Percentiles rank a stretch among this genome's conserved stretches.
These are phyloP conservation scores for Romanogobio albipinnatus DNA, from an alignment of 2,113 vertebrate species.

Conservation along the genomic window DNA sequence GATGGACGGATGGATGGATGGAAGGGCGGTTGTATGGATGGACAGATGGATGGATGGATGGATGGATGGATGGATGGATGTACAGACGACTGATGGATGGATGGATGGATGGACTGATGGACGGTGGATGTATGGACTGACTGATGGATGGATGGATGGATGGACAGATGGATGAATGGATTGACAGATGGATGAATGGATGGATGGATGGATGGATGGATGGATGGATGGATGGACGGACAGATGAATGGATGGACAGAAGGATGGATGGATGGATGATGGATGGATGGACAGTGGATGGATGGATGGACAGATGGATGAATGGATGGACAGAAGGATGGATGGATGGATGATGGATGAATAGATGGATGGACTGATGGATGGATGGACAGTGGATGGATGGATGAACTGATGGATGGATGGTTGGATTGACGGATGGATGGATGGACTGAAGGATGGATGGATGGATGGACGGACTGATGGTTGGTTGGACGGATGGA, in stretches of 20 bases:
- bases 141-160: background rate
- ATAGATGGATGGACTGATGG: background rate
- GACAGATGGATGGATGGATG: too few species aligned
- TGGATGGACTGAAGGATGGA: background rate
- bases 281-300: too few species aligned
- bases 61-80: accelerated
- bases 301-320: accelerated
- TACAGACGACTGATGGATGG: background rate
- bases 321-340: background rate
- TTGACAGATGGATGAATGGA: background rate
- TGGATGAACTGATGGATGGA: background rate
- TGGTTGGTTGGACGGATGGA: background rate
- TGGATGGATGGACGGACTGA: background rate
- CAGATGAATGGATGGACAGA: background rate
- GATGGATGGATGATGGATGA: background rate
- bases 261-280: background rate
- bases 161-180: background rate
- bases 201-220: background rate
- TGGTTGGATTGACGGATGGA: background rate
- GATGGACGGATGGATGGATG: background rate
- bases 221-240: background rate
- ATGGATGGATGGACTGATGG: background rate
- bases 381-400: background rate
- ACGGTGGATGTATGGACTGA: background rate
- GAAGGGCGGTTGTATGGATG: too few species aligned